Base-by-base conservation (phyloP, 2,113 vertebrate species). In the Mastomys natalensis region DNA sequence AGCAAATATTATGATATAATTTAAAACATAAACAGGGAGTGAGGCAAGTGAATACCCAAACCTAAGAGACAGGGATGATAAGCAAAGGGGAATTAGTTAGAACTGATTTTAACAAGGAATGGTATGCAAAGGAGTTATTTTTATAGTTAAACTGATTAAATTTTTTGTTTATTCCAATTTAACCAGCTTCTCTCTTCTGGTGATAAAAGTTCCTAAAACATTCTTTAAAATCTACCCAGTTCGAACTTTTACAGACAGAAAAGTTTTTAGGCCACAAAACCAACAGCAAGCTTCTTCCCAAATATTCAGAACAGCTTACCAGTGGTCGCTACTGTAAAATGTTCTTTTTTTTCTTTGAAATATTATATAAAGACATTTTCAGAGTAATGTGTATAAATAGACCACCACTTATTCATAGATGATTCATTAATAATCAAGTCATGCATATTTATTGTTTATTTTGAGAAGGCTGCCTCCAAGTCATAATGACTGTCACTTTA, bases 361-460 rank as follows among this genome's bases (percentile, higher is more conserved):
- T 94, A 45, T 94, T 97, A 97, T 95, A 97, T 76, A 97, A 98
- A 98, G 95, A 98, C 96, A 51, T 90, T 97, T 55, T 37, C 37
- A 13, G 51, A 93, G 93, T 60, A 98, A 98, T 76, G 80, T 97
- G 88, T 87, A 97, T 70, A 97, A 98, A 97, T n/a, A 84, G 60
- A 95, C 92, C 80, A 45, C 2, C 40, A 6, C 45, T 97, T 98
- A 98, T 93, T 98, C 85, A 97, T 40, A 97, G 62, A 93, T 91
- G 96, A 95, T 95, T 97, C 97, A 96, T 31, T 98, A 98, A 89
- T 94, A 97, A 89, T 95, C 87, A 98, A 97, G 95, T 45, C 94
- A 97, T 81, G 40, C 98, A 86, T 97, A 98, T 77, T 90, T 96
- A 98, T 93, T 95, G 93, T 97, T 98, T 97, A 96, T 97, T 98